Conservation (phyloP, 2,113 vertebrate genomes). For the Delphinapterus leucas region DNA sequence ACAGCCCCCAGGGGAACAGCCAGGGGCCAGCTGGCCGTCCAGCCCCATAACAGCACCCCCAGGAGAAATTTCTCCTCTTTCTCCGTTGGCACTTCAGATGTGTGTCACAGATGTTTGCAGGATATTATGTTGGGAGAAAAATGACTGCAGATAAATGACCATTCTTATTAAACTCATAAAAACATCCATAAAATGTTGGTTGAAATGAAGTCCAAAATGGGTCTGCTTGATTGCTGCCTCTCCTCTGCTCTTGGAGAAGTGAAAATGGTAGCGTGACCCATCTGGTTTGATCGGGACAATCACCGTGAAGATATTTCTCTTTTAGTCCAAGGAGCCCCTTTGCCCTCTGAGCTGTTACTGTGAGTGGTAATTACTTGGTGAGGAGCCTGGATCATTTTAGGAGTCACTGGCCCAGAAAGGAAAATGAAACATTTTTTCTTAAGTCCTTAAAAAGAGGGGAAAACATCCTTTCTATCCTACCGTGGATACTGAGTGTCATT, state of each 20-base stretch:
- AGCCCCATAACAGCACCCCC: not conserved
- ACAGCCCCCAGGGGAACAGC: not conserved
- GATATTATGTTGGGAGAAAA: not conserved
- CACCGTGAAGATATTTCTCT: not conserved
- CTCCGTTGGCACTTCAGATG: not conserved
- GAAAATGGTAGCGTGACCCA: not conserved
- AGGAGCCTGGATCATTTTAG: not conserved
- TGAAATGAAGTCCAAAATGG: slow-evolving; percentile 38
- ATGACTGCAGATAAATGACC: slow-evolving; percentile 33
- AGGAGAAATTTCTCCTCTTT: not conserved
- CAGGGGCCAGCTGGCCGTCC: not conserved
- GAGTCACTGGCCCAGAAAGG: not conserved
- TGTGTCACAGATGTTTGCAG: slow-evolving; percentile 41
- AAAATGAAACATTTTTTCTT: not conserved
- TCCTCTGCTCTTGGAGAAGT: not conserved
- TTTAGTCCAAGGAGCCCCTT: not conserved
- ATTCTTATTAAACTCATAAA: slow-evolving; percentile 45
- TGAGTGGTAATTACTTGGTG: not conserved
- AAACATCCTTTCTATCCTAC: not conserved
- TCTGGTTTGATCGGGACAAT: not conserved
- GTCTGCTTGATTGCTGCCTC: not conserved
- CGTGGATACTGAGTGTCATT: slow-evolving; percentile 22
- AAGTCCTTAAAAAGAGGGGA: not conserved
- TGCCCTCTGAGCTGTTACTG: not conserved
- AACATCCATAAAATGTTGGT: not conserved